phyloP scores from a whole-genome alignment of 1,140 invertebrate species.

The Calephelis virginiensis region DNA sequence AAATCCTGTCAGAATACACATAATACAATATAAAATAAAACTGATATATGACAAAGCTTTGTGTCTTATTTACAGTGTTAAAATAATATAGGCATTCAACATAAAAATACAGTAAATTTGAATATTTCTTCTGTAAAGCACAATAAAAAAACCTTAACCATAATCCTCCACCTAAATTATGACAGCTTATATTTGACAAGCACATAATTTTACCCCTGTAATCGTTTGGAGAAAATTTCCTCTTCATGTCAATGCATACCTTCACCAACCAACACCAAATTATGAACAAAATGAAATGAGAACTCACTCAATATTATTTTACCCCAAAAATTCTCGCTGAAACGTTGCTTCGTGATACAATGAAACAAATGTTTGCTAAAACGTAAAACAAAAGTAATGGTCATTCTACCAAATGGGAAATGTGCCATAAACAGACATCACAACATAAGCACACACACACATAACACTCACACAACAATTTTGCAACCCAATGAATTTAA shows the following conservation, averaged over 20 bases:
- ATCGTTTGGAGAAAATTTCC: slow-evolving; percentile 12
- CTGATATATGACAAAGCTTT: slow-evolving; percentile 16
- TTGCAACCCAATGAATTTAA: slow-evolving; percentile 45
- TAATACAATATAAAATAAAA: slow-evolving; percentile 16
- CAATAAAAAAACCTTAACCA: background rate
- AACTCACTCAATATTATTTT: slow-evolving; percentile 62
- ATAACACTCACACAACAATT: slow-evolving; percentile 40
- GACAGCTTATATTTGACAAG: slow-evolving; percentile 17
- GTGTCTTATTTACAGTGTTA: slow-evolving; percentile 10
- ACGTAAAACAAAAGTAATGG: slow-evolving; percentile 5
- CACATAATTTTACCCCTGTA: slow-evolving; percentile 10
- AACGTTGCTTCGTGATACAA: slow-evolving; percentile 8
- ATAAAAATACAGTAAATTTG: slow-evolving; percentile 1
- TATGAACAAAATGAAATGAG: slow-evolving; percentile 68
- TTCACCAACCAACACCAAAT: slow-evolving; percentile 61
- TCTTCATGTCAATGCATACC: slow-evolving; percentile 30
- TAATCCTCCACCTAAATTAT: slow-evolving; percentile 18
- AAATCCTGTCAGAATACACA: slow-evolving; percentile 61
- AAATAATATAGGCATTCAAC: background rate
- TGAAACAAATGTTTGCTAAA: slow-evolving; percentile 18
- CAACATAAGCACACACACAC: slow-evolving; percentile 53
- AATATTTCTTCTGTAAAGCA: slow-evolving; percentile 4
- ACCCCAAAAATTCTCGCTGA: slow-evolving; percentile 42
- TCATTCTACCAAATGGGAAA: slow-evolving; percentile 3
- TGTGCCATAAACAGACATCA: slow-evolving; percentile 21